phyloP scores from a whole-genome alignment of 53 echinoderm and acorn worm genomes.

The Echinarachnius parma region DNA sequence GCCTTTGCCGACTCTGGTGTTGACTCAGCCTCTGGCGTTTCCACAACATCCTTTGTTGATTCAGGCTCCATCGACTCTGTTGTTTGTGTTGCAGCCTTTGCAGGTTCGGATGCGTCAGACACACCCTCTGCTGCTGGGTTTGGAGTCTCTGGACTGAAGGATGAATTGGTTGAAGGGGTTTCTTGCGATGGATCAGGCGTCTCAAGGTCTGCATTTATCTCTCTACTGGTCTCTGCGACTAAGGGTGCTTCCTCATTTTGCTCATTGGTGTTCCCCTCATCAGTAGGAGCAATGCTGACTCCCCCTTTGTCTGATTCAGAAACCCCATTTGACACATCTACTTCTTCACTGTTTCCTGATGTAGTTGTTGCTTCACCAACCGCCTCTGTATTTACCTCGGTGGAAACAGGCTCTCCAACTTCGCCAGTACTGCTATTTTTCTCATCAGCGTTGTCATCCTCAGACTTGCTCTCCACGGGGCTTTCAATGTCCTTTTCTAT shows the following conservation, averaged over 20 bases:
- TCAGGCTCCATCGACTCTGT: not conserved
- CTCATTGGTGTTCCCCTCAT: no score
- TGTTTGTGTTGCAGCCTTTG: not conserved
- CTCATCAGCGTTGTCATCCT: no score
- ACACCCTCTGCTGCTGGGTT: slow-evolving; percentile 2
- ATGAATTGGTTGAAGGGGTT: no score
- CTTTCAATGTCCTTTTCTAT: not conserved
- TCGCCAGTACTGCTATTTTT: not conserved
- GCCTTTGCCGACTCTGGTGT: no score
- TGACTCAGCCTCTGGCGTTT: no score
- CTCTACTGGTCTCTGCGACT: not conserved
- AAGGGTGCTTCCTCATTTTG: no score
- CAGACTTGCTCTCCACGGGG: not conserved
- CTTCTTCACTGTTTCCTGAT: not conserved
- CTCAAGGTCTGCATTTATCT: not conserved
- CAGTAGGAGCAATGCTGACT: not conserved
- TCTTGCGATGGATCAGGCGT: not conserved
- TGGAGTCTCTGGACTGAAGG: slow-evolving; percentile 10
- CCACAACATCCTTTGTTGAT: no score
- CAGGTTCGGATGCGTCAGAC: not conserved
- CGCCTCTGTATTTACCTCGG: not conserved
- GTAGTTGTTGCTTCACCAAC: not conserved
- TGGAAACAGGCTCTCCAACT: not conserved
- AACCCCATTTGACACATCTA: not conserved
- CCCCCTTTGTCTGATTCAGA: not conserved